Base-by-base conservation (phyloP, 2,888 invertebrate genomes). In the Dasysyrphus albostriatus region DNA sequence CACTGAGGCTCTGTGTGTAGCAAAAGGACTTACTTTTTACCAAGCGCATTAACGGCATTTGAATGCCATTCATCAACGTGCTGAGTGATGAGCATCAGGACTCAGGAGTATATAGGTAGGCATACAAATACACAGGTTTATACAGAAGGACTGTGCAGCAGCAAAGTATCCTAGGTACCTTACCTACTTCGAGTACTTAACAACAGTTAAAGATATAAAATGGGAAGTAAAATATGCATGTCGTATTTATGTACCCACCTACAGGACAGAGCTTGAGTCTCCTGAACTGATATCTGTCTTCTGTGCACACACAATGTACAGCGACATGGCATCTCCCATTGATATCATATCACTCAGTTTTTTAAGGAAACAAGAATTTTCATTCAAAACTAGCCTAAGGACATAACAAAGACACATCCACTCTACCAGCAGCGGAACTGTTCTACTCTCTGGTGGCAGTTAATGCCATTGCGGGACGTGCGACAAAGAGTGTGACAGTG, bases 331-430 rank as follows among this genome's bases (percentile, higher is more conserved):
- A 88, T 83, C 79, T 88, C 70, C 79, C 79, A 88, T 83, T 88
- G 88, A 88, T 88, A 88, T 88, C 83, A 83, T 75, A 87, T 87
- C 87, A 87, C 87, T 67, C 67, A 80, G 88, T 83, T 76, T 83
- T 87, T 88, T 80, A 83, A 88, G 83, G 88, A 88, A 88, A 88
- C 88, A 88, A 83, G 88, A 80, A 83, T 80, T 79, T 79, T 83
- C 87, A 87, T 87, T 87, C 79, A 87, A 83, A 87, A 87, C 74
- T 83, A 83, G 87, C 87, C 87, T 87, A 70, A 79, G 87, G 87
- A 83, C 83, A 87, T 75, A 79, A 75, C 87, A 83, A 75, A 83
- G 83, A 79, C 65, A 83, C 83, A 87, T 82, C 72, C 76, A 75
- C 61, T 59, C 44, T 70, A 83, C 65, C 58, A 83, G 49, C 61